Evolutionary conservation across 1,140 invertebrate genomes (phyloP).

Genomic region (Pseudomyrmex dendroicus): DNA sequence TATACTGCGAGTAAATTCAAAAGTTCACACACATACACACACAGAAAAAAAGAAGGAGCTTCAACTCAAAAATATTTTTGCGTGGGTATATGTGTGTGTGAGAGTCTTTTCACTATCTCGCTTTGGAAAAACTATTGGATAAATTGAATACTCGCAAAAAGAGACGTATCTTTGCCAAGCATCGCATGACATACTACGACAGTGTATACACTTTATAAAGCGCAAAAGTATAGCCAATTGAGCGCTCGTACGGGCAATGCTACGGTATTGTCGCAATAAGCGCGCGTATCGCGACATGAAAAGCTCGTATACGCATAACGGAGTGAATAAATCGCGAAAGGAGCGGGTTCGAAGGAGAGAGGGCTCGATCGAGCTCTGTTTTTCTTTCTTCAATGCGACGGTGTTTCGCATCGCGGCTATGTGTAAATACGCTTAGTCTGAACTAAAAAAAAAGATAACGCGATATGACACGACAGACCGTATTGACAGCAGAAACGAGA

Average conservation of each 20-base stretch:
- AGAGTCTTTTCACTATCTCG: neutral
- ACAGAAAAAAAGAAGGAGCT: neutral
- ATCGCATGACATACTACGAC: neutral
- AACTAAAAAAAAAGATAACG: slow-evolving; percentile 47
- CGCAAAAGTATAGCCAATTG: slow-evolving; percentile 47
- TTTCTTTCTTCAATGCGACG: slow-evolving; percentile 1
- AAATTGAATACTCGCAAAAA: slow-evolving; percentile 39
- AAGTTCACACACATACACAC: neutral
- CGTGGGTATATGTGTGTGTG: neutral
- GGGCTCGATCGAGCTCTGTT: slow-evolving; percentile 6
- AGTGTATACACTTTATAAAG: slow-evolving; percentile 1
- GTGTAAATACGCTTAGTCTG: slow-evolving; percentile 21
- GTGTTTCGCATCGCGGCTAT: neutral
- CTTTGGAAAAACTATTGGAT: slow-evolving; percentile 5
- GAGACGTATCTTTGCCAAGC: slow-evolving; percentile 11
- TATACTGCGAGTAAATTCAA: too few relatives aligned
- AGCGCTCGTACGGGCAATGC: slow-evolving; percentile 11
- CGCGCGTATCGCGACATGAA: slow-evolving; percentile 29
- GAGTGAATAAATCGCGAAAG: slow-evolving; percentile 58
- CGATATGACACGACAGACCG: slow-evolving; percentile 26
- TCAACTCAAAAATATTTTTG: neutral
- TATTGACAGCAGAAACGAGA: slow-evolving; percentile 32
- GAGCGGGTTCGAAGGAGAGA: slow-evolving; percentile 20
- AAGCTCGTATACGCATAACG: slow-evolving; percentile 33
- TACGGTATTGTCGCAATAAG: slow-evolving; percentile 54